Conservation (phyloP, 2,888 invertebrate species). For the Rhagophthalmus giganteus region DNA sequence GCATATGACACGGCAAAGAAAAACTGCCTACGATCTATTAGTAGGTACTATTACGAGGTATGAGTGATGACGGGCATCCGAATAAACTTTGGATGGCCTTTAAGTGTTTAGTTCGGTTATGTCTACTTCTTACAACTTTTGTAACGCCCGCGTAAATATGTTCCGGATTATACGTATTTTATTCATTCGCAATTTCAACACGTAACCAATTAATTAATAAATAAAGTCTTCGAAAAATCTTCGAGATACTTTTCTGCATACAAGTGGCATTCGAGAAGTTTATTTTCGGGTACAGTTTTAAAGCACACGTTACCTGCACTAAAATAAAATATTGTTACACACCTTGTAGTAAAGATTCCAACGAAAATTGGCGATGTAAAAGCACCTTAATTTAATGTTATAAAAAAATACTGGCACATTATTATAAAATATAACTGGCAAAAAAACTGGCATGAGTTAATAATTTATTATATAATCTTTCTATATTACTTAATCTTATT, state of each 20-base stretch:
- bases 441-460: slow-evolving; percentile 18
- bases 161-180: too few species aligned
- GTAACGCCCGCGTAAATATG: too few species aligned
- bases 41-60: too few species aligned
- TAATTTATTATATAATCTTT: neutral
- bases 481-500: slow-evolving; percentile 1
- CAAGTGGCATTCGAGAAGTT: neutral
- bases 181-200: too few species aligned
- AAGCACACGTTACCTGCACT: neutral
- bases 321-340: neutral
- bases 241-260: neutral
- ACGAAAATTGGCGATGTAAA: neutral
- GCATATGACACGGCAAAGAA: too few species aligned
- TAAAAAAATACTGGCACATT: slow-evolving; percentile 17
- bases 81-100: too few species aligned
- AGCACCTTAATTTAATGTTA: slow-evolving; percentile 1
- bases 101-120: too few species aligned
- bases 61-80: too few species aligned
- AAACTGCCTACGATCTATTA: too few species aligned
- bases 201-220: too few species aligned
- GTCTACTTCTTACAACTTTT: too few species aligned
- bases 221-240: too few species aligned
- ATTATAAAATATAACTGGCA: slow-evolving; percentile 15
- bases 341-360: slow-evolving; percentile 5
- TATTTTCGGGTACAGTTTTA: neutral